phyloP scores from a whole-genome alignment of 2,113 vertebrate species.

The Aldabrachelys gigantea region DNA sequence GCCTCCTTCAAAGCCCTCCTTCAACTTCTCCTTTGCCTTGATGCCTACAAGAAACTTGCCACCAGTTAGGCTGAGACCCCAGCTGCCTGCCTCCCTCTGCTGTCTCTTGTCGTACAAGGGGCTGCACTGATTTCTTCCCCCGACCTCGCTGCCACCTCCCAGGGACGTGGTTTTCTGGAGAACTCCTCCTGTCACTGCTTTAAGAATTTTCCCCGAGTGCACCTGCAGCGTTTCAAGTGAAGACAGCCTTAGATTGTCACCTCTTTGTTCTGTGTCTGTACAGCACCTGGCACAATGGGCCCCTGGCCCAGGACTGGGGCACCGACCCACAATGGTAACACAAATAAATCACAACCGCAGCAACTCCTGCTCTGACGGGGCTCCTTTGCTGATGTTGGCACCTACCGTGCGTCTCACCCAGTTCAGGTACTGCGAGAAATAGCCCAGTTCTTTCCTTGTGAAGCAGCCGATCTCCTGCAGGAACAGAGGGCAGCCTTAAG shows the following conservation, averaged over 20 bases:
- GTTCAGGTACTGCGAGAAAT: constrained; percentile 75
- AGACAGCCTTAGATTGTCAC: neutral
- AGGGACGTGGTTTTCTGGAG: no score
- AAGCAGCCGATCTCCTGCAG: constrained; percentile 79
- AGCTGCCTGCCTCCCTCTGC: no score
- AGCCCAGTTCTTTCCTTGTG: constrained; percentile 64
- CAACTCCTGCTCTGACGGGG: neutral
- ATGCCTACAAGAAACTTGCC: neutral
- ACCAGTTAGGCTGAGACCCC: no score
- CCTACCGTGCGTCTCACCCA: constrained; percentile 81
- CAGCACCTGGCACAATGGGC: neutral
- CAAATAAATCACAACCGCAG: neutral
- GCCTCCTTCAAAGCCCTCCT: neutral
- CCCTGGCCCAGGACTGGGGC: neutral
- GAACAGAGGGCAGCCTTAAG: neutral
- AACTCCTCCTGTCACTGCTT: no score
- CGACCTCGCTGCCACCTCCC: no score
- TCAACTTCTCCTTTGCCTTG: neutral
- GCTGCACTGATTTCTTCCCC: no score
- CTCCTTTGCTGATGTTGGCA: neutral
- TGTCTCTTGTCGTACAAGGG: no score
- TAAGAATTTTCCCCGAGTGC: no score
- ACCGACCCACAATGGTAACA: neutral
- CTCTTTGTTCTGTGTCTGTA: neutral
- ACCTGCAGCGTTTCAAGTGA: neutral